phyloP scores from a whole-genome alignment of 2,888 invertebrate genomes.

The Plebejus anna region DNA sequence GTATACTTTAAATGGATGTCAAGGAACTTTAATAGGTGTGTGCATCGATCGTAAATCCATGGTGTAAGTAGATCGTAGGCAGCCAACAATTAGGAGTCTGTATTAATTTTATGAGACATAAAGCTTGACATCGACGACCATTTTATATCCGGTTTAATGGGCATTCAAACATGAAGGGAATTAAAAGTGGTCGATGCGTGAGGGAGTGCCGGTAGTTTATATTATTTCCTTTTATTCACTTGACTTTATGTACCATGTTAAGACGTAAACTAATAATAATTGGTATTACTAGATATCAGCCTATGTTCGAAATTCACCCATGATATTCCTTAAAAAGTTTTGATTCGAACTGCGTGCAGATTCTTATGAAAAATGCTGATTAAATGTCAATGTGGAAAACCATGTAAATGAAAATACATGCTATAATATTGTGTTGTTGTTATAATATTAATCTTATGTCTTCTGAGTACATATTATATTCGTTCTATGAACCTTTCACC shows the following conservation, averaged over 20 bases:
- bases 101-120: constrained; percentile 64
- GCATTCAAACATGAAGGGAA: constrained; percentile 28
- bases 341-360: too few species aligned
- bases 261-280: background rate
- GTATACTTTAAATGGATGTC: constrained; percentile 17
- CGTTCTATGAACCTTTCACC: too few species aligned
- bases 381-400: too few species aligned
- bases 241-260: background rate
- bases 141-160: constrained; percentile 61
- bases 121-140: constrained; percentile 55
- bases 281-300: background rate
- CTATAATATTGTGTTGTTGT: too few species aligned
- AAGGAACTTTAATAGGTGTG: constrained; percentile 40
- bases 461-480: too few species aligned
- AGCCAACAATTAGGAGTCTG: constrained; percentile 62
- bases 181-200: constrained; percentile 18
- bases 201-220: background rate
- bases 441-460: too few species aligned
- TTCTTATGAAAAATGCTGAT: too few species aligned
- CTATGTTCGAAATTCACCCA: background rate
- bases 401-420: too few species aligned
- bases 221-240: background rate
- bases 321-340: too few species aligned
- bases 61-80: constrained; percentile 47
- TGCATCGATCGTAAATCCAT: constrained; percentile 57